A percentile compares a stretch with the other conserved stretches of the same genome.
Evolutionary conservation across 2,888 invertebrate species (phyloP).

Genomic region (Drosophila paramelanica): DNA sequence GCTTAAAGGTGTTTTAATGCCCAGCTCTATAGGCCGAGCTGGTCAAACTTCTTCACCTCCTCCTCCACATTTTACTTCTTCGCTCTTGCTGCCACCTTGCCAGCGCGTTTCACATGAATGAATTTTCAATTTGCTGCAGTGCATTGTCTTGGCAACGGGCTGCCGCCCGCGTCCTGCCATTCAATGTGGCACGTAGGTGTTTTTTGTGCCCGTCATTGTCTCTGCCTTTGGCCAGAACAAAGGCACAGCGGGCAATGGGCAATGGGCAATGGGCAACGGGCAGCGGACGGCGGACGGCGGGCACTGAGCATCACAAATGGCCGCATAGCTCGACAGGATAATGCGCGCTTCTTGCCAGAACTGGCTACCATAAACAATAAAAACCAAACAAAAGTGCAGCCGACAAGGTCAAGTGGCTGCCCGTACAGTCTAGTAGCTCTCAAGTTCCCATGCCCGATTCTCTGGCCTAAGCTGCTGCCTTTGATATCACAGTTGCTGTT

Average conservation of each 20-base stretch:
- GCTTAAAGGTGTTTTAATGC: conserved; percentile 81
- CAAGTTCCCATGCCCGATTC: conserved; percentile 50
- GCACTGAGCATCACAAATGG: conserved; percentile 61
- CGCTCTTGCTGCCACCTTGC: conserved; percentile 61
- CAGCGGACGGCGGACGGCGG: conserved; percentile 41
- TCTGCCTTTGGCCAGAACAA: conserved; percentile 70
- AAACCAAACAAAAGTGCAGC: conserved; percentile 50
- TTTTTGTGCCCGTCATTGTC: conserved; percentile 76
- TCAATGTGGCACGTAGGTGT: conserved; percentile 78
- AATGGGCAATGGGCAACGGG: conserved; percentile 47
- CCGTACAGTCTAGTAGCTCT: conserved; percentile 43
- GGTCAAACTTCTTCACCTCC: conserved; percentile 59
- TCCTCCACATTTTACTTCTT: conserved; percentile 13
- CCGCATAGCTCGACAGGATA: conserved; percentile 71
- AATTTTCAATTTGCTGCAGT: conserved; percentile 79
- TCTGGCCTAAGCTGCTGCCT: conserved; percentile 1
- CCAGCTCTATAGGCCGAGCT: conserved; percentile 48
- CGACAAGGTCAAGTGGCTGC: conserved; percentile 66
- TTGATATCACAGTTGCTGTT: conserved; percentile 19
- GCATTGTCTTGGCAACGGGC: conserved; percentile 79
- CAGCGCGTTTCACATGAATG: conserved; percentile 78
- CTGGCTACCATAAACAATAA: conserved; percentile 48
- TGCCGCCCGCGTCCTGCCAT: conserved; percentile 75
- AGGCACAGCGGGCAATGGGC: conserved; percentile 70
- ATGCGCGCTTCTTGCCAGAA: conserved; percentile 51